Evolutionary conservation across 2,888 invertebrate genomes (phyloP), one percentile per base, ranked within the genome.

Genomic region (Phymatocera aterrima): DNA sequence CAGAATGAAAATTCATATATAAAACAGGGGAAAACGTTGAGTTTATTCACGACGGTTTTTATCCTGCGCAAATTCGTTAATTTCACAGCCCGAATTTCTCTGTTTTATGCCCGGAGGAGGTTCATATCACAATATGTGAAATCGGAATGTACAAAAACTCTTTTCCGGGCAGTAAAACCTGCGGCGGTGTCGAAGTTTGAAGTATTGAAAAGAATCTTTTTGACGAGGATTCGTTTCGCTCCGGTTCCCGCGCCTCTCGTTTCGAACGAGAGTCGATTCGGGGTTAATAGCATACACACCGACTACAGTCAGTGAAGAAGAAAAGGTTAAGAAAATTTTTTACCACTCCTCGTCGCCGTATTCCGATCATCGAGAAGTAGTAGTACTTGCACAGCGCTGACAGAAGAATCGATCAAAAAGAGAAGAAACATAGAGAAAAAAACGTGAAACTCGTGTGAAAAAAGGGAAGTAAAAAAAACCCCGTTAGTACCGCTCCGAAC

Each of bases 381-480:
- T 48, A 70, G 51, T 70, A 60, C 80, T 61, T 48, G 61, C 46
- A 15, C 60, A 64, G 21, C 57, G 34, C 57, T 77, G 77, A 72
- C 51, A 12, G 18, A 72, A 78, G 79, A 81, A 81, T 77, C 79
- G 60, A 34, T 43, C 61, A 77, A 43, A 70, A 60, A 34, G 10
- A 48, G 31, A 0, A 48, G n/a, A 65, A 24, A 24, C 10, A 43
- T 3, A 40, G 24, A 65, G 15, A 43, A 10, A 12, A 15, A 15
- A 10, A 65, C 6, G n/a, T 1, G 24, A 37, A 21, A 46, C 43
- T 6, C 0, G 24, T 2, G 21, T 77, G 79, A 80, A 79, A 83
- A 79, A 80, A 70, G 65, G n/a, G n/a, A n/a, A n/a, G n/a, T n/a
- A 77, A 77, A 81, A 80, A 82, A 65, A 40, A 28, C 80, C 78